Base-by-base conservation (phyloP, 2,113 vertebrate genomes). In the Oreochromis niloticus region DNA sequence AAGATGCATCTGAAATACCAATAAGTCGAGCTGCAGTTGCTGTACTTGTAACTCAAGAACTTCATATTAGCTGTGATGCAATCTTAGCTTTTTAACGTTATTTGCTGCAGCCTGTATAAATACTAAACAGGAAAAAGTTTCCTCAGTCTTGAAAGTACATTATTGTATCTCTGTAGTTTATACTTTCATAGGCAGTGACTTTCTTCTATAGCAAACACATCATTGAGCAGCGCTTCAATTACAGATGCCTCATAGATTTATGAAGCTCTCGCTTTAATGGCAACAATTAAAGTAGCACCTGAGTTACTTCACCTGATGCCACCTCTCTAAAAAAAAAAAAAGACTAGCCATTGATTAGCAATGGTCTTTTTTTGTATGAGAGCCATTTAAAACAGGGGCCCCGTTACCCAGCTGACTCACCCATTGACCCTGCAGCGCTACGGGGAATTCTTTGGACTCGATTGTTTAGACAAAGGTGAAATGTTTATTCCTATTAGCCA, bases 401-500 rank as follows among this genome's bases (percentile, higher is more conserved):
- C 88, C 22, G 87, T 81, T 87, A 81, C 91, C 87, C 80, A 36
- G 4, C 88, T 82, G 89, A 86, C 22, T 94, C 93, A 90, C 85
- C 93, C 91, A 90, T 94, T 95, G 96, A 95, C 92, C 93, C 89
- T 30, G 46, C 54, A 1, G 80, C 14, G 71, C 96, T 50, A 6
- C 7, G 24, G 95, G 94, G 96, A 96, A 92, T 95, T 93, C 83
- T 32, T 86, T 36, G 5, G 83, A 91, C 94, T 95, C 95, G 73
- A 95, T 96, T 94, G 94, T 95, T 95, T 94, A 93, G 92, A 95
- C 93, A 94, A 96, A 96, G 95, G 94, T 95, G 88, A 95, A 96
- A 95, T 96, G 96, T 96, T 96, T 96, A 96, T 92, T 94, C 95
- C 95, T 96, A 94, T 96, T 95, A 95, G 94, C 91, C 82, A 3